Evolutionary conservation across 2,113 vertebrate genomes (phyloP).

Genomic region (Colossoma macropomum): DNA sequence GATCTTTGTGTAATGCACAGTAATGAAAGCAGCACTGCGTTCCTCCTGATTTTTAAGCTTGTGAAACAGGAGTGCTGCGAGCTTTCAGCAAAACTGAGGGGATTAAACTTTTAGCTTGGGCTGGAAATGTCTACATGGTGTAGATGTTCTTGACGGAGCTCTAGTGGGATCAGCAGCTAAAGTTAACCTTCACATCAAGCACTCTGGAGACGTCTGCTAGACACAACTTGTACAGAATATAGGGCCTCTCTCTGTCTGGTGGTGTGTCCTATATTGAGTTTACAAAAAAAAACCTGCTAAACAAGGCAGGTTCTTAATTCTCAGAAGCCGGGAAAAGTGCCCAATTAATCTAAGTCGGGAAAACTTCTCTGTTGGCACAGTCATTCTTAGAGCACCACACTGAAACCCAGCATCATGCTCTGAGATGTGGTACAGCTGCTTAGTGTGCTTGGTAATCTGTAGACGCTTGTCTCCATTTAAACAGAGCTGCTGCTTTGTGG

Average conservation of each 20-base stretch:
- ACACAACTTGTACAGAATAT: not conserved
- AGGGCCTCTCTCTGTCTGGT: not conserved
- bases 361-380: not conserved
- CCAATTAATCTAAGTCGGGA: not conserved
- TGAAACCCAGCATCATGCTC: not conserved
- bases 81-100: not conserved
- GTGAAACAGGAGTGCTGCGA: not conserved
- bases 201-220: not conserved
- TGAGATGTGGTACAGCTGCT: not conserved
- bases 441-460: not conserved
- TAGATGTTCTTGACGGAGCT: not conserved
- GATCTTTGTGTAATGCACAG: not conserved
- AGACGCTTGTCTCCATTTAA: not conserved
- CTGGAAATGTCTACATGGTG: constrained; percentile 6
- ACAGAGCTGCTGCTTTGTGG: not conserved
- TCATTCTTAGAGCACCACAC: not conserved
- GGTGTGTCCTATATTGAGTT: constrained; percentile 18
- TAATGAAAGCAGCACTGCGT: not conserved
- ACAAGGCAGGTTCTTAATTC: constrained; percentile 8
- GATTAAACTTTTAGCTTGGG: not conserved
- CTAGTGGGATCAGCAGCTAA: not conserved
- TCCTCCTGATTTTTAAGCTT: not conserved
- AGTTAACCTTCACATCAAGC: constrained; percentile 8
- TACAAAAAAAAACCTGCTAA: not conserved
- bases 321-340: not conserved